These are phyloP conservation scores for Porites australiensis DNA, from an alignment of 64 coral and sea anemone genomes.

Conservation along the genomic window DNA sequence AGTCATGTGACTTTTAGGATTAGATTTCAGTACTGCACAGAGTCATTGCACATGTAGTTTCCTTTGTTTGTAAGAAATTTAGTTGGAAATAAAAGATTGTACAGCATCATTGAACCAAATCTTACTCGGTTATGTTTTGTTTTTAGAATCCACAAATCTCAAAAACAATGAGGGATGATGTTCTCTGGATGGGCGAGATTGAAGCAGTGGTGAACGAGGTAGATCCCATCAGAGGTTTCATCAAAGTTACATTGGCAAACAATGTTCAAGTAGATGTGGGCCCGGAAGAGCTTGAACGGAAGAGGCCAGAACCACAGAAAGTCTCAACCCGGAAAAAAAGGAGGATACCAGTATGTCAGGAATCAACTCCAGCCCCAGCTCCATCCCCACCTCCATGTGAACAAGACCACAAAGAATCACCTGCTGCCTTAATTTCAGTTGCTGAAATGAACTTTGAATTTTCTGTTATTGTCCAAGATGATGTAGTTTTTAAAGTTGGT, in stretches of 20 bases:
- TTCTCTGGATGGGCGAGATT: neutral
- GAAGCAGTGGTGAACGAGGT: neutral
- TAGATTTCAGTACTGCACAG: neutral
- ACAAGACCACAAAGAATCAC: too few species aligned
- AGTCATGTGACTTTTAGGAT: too few species aligned
- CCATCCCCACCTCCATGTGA: neutral
- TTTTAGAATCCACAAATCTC: slow-evolving; percentile 1
- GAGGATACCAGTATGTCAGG: too few species aligned
- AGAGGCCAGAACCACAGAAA: neutral
- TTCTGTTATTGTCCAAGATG: neutral
- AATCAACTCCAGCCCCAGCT: too few species aligned
- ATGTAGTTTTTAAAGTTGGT: slow-evolving; percentile 32
- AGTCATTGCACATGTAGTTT: neutral
- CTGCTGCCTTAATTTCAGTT: too few species aligned
- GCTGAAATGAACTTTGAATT: neutral
- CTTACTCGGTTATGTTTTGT: neutral
- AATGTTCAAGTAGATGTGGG: neutral
- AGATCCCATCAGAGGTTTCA: neutral
- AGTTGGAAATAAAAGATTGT: neutral
- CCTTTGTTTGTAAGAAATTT: neutral
- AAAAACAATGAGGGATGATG: neutral
- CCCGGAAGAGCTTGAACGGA: too few species aligned
- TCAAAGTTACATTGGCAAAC: neutral
- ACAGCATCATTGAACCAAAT: neutral
- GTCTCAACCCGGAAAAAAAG: neutral